Evolutionary conservation across 2,888 invertebrate genomes (phyloP).

Genomic region (Drosophila kuntzei): DNA sequence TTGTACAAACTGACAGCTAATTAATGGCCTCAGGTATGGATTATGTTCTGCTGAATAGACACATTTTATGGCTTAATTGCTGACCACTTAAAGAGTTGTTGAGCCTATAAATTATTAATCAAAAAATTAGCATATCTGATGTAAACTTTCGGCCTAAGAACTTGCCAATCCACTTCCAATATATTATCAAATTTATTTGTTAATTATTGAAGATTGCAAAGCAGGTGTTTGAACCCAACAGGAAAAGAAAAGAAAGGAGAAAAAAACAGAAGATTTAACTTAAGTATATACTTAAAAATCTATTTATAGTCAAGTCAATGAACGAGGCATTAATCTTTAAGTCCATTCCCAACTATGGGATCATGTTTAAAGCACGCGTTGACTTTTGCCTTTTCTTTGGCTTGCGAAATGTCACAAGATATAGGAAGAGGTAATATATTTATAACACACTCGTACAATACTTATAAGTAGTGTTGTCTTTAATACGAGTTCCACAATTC

Average conservation of each 20-base stretch:
- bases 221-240: conserved; percentile 54
- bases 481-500: conserved; percentile 39
- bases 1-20: conserved; percentile 18
- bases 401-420: conserved; percentile 59
- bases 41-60: conserved; percentile 15
- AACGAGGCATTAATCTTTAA: conserved; percentile 40
- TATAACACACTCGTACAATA: conserved; percentile 1
- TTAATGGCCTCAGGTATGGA: conserved; percentile 36
- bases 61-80: conserved; percentile 18
- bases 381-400: conserved; percentile 25
- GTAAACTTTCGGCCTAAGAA: conserved; percentile 43
- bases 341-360: conserved; percentile 13
- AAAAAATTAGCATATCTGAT: conserved; percentile 46
- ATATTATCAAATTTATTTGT: conserved; percentile 16
- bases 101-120: conserved; percentile 27
- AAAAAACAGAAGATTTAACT: neutral
- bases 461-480: conserved; percentile 12
- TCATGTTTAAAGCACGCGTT: conserved; percentile 21
- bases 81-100: conserved; percentile 12
- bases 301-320: conserved; percentile 11
- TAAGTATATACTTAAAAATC: neutral
- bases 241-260: conserved; percentile 10
- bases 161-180: conserved; percentile 26
- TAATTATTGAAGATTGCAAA: conserved; percentile 24
- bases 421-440: conserved; percentile 31